Evolutionary conservation across 2,113 vertebrate species (phyloP), one percentile per base, ranked within the genome.

Genomic region (Cisticola juncidis): DNA sequence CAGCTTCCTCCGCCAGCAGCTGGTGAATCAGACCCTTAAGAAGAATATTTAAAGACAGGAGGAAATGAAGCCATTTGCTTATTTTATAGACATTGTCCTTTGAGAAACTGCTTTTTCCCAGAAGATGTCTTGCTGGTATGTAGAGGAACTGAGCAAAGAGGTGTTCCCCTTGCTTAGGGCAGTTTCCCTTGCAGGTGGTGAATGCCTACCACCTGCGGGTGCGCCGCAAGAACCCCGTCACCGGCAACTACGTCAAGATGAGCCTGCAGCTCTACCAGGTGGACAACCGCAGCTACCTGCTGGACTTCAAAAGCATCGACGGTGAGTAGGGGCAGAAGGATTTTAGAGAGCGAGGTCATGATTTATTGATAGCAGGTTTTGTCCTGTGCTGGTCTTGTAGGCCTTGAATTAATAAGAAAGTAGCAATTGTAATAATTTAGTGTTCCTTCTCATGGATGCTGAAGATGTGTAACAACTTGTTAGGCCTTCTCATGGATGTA

Each of bases 211-310:
- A 99, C 73, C 98, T 99, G 82, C 96, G 99, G 51, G 99, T 99
- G 85, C 98, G 99, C 51, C 98, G 98, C 91, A 99, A 98, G 98
- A 99, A 99, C 93, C 99, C 99, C 1, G 99, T 99, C 48, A 99
- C 99, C 0, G 99, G 99, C 51, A 99, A 98, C 91, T 98, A 99
- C 22, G 99, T 99, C 96, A 99, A 99, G 97, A 99, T 99, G 99
- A 99, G 99, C 93, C 98, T 99, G 86, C 99, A 99, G 95, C 99
- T 99, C n/a, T 99, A 99, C 97, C 99, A 99, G 95, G 99, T 99
- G 94, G 99, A 99, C 97, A 99, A 98, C 94, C 98, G 99, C 92
- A 99, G 99, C 96, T 99, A 99, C 93, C 98, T 99, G 81, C 97
- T 99, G 88, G 99, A 99, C 97, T 99, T 99, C 96, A 99, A 99